A percentile compares a stretch with the other conserved stretches of the same genome.
phyloP scores from a whole-genome alignment of 2,797 vertebrate genomes.

The Darevskia nairensis region DNA sequence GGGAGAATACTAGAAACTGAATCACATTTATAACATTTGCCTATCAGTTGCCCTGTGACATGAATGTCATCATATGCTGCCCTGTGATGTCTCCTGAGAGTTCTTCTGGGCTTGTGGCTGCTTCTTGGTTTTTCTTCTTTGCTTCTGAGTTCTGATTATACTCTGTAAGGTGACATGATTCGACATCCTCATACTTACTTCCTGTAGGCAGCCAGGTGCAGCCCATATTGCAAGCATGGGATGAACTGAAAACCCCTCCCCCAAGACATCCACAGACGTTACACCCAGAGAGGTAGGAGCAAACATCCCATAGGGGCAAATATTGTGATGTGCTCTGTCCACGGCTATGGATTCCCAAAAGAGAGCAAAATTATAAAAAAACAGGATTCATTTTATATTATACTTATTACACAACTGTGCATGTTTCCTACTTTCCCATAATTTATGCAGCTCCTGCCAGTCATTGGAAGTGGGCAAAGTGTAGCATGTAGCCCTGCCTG shows the following conservation, averaged over 20 bases:
- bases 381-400: not conserved
- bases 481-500: not conserved
- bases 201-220: not conserved
- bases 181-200: not conserved
- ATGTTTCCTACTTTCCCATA: not conserved
- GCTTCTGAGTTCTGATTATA: not conserved
- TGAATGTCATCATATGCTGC: not conserved
- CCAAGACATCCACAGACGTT: not conserved
- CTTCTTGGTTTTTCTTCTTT: not conserved
- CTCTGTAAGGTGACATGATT: not conserved
- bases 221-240: not conserved
- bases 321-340: not conserved
- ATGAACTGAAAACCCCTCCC: not conserved
- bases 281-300: not conserved
- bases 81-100: not conserved
- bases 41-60: not conserved
- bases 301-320: not conserved
- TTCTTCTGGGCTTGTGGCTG: not conserved
- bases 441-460: not conserved
- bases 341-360: too few relatives aligned
- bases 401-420: not conserved
- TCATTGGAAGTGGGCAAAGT: not conserved
- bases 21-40: not conserved
- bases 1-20: too few relatives aligned
- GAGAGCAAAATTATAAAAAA: not conserved